A percentile compares a stretch with the other conserved stretches of the same genome.
Evolutionary conservation across 1,140 invertebrate genomes (phyloP).

Genomic region (Intoshia linei): DNA sequence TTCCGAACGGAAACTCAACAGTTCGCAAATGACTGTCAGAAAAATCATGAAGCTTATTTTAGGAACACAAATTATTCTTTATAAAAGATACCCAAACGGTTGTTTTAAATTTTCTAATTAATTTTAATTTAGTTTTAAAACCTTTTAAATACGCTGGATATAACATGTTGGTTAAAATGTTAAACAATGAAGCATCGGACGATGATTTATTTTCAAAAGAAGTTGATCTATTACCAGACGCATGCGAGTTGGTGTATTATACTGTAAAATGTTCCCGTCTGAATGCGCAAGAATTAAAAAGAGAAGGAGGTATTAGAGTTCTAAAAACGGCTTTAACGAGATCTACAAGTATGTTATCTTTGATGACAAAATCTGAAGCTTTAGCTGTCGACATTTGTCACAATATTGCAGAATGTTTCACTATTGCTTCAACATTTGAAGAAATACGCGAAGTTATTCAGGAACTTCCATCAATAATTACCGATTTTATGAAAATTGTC

Average conservation of each 20-base stretch:
- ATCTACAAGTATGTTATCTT: background rate
- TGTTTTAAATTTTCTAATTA: slow-evolving; percentile 7
- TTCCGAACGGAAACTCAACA: slow-evolving; percentile 65
- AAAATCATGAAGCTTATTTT: too few relatives aligned
- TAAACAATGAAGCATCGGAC: slow-evolving; percentile 60
- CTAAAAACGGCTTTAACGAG: slow-evolving; percentile 1
- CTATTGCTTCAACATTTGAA: slow-evolving; percentile 66
- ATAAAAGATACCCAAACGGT: slow-evolving; percentile 54
- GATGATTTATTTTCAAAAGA: slow-evolving; percentile 54
- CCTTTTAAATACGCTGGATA: slow-evolving; percentile 98
- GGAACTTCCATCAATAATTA: slow-evolving; percentile 45
- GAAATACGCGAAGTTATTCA: slow-evolving; percentile 47
- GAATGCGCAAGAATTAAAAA: slow-evolving; percentile 73
- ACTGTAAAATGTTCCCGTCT: slow-evolving; percentile 76
- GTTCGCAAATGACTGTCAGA: slow-evolving; percentile 76
- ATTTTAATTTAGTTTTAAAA: slow-evolving; percentile 34
- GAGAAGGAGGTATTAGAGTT: slow-evolving; percentile 61
- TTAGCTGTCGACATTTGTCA: slow-evolving; percentile 38
- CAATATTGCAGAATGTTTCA: slow-evolving; percentile 57
- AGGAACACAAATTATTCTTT: slow-evolving; percentile 73
- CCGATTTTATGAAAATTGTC: slow-evolving; percentile 52
- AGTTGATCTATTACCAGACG: slow-evolving; percentile 47
- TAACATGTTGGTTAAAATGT: slow-evolving; percentile 74
- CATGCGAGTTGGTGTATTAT: slow-evolving; percentile 68
- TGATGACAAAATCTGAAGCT: background rate